These are phyloP conservation scores for Branchellion lobata DNA, from an alignment of 2,888 invertebrate genomes.

Conservation along the genomic window DNA sequence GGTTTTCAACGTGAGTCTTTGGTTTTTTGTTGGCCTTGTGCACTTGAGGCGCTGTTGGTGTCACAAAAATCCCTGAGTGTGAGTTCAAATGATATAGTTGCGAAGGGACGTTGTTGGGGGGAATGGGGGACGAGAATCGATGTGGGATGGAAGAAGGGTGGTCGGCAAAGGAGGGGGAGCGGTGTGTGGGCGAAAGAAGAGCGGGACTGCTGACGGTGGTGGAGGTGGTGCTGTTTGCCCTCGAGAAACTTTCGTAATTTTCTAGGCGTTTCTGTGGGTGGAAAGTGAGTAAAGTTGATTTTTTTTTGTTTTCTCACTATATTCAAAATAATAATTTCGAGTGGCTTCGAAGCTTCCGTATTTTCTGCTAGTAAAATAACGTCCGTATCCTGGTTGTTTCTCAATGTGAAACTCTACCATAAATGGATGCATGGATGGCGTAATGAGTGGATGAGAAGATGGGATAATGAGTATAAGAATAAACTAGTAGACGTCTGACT, in stretches of 20 bases:
- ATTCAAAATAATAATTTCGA: too few relatives aligned
- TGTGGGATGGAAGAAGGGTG: neutral
- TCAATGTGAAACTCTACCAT: too few relatives aligned
- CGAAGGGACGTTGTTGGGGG: neutral
- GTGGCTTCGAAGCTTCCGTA: too few relatives aligned
- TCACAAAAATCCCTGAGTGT: neutral
- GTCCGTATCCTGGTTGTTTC: too few relatives aligned
- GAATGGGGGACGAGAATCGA: neutral
- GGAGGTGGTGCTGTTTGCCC: slow-evolving; percentile 61
- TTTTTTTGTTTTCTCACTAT: too few relatives aligned
- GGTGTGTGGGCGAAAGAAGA: slow-evolving; percentile 52
- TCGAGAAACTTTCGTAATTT: slow-evolving; percentile 66
- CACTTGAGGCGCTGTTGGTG: neutral
- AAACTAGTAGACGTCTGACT: too few relatives aligned
- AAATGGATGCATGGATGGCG: too few relatives aligned
- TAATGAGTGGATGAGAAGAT: too few relatives aligned
- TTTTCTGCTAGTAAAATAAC: too few relatives aligned
- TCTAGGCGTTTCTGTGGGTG: slow-evolving; percentile 69
- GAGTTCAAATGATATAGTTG: neutral
- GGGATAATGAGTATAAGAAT: too few relatives aligned
- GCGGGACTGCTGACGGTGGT: slow-evolving; percentile 59
- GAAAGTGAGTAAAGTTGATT: too few relatives aligned
- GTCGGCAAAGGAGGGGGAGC: slow-evolving; percentile 4
- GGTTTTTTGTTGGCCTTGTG: neutral
- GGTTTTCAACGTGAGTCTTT: neutral